Base-by-base conservation (phyloP, 2,888 invertebrate species). In the Erannis defoliaria region DNA sequence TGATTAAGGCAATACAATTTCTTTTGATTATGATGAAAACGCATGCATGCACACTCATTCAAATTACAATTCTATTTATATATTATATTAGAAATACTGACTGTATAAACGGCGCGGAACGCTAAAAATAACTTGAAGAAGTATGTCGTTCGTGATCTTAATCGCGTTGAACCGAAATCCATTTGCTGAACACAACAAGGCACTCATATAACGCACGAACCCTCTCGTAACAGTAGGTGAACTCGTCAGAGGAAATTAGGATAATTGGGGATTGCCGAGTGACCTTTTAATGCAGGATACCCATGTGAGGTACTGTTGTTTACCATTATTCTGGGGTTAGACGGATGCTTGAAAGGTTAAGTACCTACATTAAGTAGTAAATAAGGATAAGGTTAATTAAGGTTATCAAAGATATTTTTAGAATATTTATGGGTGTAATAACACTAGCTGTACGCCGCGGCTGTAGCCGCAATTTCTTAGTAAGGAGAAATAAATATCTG, bases 231-330 rank as follows among this genome's bases (percentile, higher is more conserved):
- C 31, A 55, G 38, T 60, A 43, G 56, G 42, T 31, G 50, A 23
- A 19, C 48, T 53, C 26, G 51, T 53, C 55, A 56, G 53, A 60
- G 56, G 58, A 56, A 60, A 60, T 64, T 60, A 56, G 55, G 55
- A 55, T 59, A 60, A 64, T 64, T 60, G 59, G 48, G 50, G 12
- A 53, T 59, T 64, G 59, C 51, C 35, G 48, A 48, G 31, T 51
- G 53, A 62, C 62, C 56, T 62, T 54, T 62, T 38, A 48, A 46
- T 10, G 12, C 46, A 40, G 56, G 55, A 56, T 48, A 38, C 23
- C 35, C 42, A 37, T 38, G 12, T 31, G 19, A 31, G 38, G 42
- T 29, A 46, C 46, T 5, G 31, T 31, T 46, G 46, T 33, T 45
- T 46, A 19, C 46, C 31, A 5, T 19, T 19, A 2, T 12, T 26